Evolutionary conservation across 2,113 vertebrate genomes (phyloP).

Genomic region (Microtus montanus): DNA sequence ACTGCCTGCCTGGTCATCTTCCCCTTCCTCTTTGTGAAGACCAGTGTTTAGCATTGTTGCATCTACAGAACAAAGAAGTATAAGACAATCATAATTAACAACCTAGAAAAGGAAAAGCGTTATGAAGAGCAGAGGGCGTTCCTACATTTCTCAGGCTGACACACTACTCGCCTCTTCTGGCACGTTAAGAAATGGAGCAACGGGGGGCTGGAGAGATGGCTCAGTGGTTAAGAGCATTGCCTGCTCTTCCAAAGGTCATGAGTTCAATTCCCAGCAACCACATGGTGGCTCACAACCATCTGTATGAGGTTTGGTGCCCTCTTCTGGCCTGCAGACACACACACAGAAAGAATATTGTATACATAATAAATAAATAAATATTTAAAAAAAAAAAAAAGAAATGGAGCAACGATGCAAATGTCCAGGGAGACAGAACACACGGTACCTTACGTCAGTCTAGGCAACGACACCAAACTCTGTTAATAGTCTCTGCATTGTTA

Average conservation of each 20-base stretch:
- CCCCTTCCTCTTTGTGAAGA: conserved; percentile 82
- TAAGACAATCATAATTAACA: not conserved
- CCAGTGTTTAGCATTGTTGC: conserved; percentile 86
- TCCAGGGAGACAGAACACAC: not conserved
- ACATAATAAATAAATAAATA: no score
- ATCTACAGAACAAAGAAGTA: conserved; percentile 82
- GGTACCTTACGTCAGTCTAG: not conserved
- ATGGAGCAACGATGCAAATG: not conserved
- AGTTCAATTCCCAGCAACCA: no score
- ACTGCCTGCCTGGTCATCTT: conserved; percentile 78
- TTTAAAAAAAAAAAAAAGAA: no score
- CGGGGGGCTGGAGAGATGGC: no score
- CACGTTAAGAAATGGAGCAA: not conserved
- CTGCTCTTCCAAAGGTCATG: no score
- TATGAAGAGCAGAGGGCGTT: not conserved
- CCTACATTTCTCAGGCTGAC: not conserved
- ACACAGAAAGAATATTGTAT: no score
- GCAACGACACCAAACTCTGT: not conserved
- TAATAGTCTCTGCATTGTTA: not conserved
- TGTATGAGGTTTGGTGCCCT: no score
- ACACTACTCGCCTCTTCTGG: not conserved
- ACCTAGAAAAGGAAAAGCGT: not conserved
- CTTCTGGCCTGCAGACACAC: no score
- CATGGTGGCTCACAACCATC: no score
- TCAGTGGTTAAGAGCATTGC: no score